Percentiles rank a stretch among this genome's conserved stretches.
Conservation (phyloP, 2,113 vertebrate genomes). For the Misgurnus anguillicaudatus region DNA sequence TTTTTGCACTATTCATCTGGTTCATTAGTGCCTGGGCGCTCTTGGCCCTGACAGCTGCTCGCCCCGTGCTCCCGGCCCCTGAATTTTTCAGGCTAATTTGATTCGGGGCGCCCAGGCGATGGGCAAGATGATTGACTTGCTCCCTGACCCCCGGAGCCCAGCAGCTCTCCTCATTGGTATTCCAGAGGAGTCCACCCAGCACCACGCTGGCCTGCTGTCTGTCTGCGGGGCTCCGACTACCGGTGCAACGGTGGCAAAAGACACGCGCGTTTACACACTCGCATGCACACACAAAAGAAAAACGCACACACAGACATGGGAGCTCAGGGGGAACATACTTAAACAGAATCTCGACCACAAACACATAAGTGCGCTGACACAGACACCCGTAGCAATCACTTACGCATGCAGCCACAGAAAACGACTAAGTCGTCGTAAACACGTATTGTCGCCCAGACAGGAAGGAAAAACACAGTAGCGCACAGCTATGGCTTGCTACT, state of each 20-base stretch:
- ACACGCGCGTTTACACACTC: slow-evolving; percentile 44
- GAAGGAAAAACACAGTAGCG: slow-evolving; percentile 14
- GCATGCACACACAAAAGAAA: slow-evolving; percentile 36
- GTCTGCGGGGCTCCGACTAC: slow-evolving; percentile 86
- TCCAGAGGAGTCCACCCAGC: slow-evolving; percentile 87
- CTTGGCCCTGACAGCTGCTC: slow-evolving; percentile 99
- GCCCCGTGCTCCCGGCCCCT: slow-evolving; percentile 90
- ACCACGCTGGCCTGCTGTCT: slow-evolving; percentile 93
- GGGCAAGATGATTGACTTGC: slow-evolving; percentile 98
- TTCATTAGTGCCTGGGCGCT: slow-evolving; percentile 99
- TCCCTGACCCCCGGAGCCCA: slow-evolving; percentile 97
- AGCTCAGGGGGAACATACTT: slow-evolving; percentile 28
- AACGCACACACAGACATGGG: slow-evolving; percentile 53
- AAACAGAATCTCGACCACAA: slow-evolving; percentile 37
- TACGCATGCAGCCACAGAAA: neutral
- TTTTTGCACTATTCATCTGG: slow-evolving; percentile 99
- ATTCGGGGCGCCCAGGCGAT: slow-evolving; percentile 90
- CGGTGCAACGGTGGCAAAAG: slow-evolving; percentile 56
- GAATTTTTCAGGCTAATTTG: slow-evolving; percentile 97
- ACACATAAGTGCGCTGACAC: slow-evolving; percentile 21
- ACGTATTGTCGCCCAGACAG: slow-evolving; percentile 37
- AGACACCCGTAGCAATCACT: slow-evolving; percentile 14
- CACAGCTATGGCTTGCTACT: too few species aligned
- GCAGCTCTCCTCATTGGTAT: slow-evolving; percentile 93
- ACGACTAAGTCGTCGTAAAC: slow-evolving; percentile 22